Conservation (phyloP, 2,888 invertebrate genomes). For the Crioceris asparagi region DNA sequence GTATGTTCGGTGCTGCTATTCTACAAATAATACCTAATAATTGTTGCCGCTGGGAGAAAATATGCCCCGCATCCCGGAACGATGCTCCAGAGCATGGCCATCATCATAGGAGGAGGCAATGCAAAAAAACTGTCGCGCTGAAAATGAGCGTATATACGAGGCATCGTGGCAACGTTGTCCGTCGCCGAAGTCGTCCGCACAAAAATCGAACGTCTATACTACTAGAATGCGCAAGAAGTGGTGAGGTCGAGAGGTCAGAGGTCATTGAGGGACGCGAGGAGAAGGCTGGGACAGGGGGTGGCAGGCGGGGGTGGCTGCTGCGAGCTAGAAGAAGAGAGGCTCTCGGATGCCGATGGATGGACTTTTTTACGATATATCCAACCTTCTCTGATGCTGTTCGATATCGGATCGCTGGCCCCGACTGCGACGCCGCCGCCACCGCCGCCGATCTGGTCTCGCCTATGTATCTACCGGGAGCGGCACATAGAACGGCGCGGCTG, state of each 20-base stretch:
- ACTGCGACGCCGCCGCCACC: slow-evolving; percentile 19
- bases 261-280: slow-evolving; percentile 15
- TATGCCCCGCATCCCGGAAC: too few relatives aligned
- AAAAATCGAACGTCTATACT: slow-evolving; percentile 40
- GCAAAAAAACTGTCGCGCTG: too few relatives aligned
- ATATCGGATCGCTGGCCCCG: slow-evolving; percentile 25
- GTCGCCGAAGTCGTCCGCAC: slow-evolving; percentile 28
- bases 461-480: slow-evolving; percentile 9
- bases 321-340: slow-evolving; percentile 18
- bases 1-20: too few relatives aligned
- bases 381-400: slow-evolving; percentile 26
- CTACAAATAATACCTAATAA: too few relatives aligned
- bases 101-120: too few relatives aligned
- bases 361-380: slow-evolving; percentile 36
- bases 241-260: slow-evolving; percentile 25
- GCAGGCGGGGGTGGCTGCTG: neutral
- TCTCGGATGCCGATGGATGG: slow-evolving; percentile 24
- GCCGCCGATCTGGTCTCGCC: too few relatives aligned
- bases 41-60: too few relatives aligned
- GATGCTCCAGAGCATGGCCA: too few relatives aligned
- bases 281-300: slow-evolving; percentile 11
- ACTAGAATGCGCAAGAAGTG: slow-evolving; percentile 33
- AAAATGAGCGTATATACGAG: too few relatives aligned
- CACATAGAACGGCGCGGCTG: slow-evolving; percentile 13
- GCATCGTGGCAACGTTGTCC: too few relatives aligned